Percentiles rank a stretch among this genome's conserved stretches.
phyloP scores from a whole-genome alignment of 2,888 invertebrate species.

The Ditula angustiorana region DNA sequence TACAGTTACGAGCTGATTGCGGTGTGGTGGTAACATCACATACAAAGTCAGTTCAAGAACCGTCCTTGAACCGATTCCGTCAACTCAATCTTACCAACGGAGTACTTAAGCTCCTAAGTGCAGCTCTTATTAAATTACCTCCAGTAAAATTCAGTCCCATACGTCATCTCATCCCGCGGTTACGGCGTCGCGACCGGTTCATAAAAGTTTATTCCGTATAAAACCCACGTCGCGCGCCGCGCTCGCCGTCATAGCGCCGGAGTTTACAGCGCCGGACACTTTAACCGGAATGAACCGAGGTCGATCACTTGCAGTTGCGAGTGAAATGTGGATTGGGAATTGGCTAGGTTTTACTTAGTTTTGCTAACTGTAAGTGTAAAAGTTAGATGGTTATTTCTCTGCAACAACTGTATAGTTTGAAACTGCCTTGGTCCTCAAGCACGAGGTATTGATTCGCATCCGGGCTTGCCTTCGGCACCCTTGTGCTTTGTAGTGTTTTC shows the following conservation, averaged over 20 bases:
- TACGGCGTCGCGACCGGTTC: background rate
- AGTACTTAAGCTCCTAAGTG: constrained; percentile 1
- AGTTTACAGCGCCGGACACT: background rate
- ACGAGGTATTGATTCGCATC: too few species aligned
- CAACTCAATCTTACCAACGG: background rate
- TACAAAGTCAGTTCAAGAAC: background rate
- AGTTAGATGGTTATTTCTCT: background rate
- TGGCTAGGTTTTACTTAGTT: background rate
- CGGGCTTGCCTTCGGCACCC: too few species aligned
- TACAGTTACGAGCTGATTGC: too few species aligned
- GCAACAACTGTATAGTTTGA: too few species aligned
- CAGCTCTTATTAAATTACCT: constrained; percentile 5
- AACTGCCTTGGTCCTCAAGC: too few species aligned
- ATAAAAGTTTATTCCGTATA: background rate
- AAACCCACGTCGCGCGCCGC: background rate
- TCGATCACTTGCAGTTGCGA: background rate
- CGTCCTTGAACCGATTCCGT: background rate
- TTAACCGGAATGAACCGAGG: background rate
- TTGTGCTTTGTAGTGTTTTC: too few species aligned
- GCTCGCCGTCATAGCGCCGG: too few species aligned
- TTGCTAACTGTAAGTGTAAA: background rate
- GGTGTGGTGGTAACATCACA: too few species aligned
- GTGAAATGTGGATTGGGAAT: background rate
- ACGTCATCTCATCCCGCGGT: constrained; percentile 1
- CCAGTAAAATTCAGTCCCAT: constrained; percentile 2